Base-by-base conservation (phyloP, 2,888 invertebrate genomes). In the Prosopocoilus inquinatus region DNA sequence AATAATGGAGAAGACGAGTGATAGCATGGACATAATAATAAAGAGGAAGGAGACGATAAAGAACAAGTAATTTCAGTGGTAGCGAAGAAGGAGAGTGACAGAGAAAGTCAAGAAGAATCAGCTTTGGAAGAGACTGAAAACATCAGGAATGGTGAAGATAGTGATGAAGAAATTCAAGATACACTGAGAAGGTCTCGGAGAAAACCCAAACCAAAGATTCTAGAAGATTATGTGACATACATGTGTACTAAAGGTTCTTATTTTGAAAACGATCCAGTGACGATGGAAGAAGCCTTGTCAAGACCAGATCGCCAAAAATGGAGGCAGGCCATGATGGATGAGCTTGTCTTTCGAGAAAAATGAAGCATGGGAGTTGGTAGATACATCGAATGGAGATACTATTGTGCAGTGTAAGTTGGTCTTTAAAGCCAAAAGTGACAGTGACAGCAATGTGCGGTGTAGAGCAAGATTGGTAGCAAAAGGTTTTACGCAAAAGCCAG, bases 191-290 rank as follows among this genome's bases (percentile, higher is more conserved):
- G 57, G 60, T 63, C 63, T 36, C 20, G 56, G 38, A 41, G 63
- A 58, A 44, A 38, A 53, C 44, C 52, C 38, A 62, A 63, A 51
- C 55, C 58, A 11, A 65, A 61, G 45, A 53, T 54, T 12, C 53
- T 62, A 46, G 51, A 63, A 9, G 59, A 65, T 48, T 63, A 51
- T 59, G 58, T 64, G 3, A 60, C 60, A n/a, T 65, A 67, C 45
- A 47, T 63, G 32, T 59, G 62, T 55, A 54, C 41, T n/a, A 16
- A 44, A n/a, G 39, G 12, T 36, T 7, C n/a, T 11, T 9, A 36
- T 12, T 3, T 11, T 9, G 36, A 36, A 2, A 12, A 36, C 9
- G n/a, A 11, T 36, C 36, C 36, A 2, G 5, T 36, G 3, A 36
- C 11, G 5, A 9, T 36, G 11, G n/a, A n/a, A 11, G 36, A 36